phyloP scores from a whole-genome alignment of 2,797 vertebrate genomes.

The Pteropus rufus region DNA sequence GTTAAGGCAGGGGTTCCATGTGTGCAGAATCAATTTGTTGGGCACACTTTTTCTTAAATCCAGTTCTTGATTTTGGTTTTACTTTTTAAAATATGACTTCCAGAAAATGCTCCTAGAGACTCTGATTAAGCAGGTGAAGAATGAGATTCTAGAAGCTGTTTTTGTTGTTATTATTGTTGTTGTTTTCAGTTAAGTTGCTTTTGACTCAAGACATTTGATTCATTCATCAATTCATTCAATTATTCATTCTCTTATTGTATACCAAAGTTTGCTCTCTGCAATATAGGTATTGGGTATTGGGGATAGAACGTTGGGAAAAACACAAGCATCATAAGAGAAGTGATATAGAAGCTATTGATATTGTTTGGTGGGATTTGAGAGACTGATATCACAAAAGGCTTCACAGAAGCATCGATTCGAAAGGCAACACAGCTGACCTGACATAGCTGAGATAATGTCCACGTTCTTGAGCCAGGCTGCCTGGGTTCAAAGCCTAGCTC shows the following conservation, averaged over 20 bases:
- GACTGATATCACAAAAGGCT: neutral
- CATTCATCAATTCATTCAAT: neutral
- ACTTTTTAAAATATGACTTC: neutral
- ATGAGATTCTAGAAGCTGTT: neutral
- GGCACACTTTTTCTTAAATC: neutral
- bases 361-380: neutral
- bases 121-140: neutral
- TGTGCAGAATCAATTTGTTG: neutral
- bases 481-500: neutral
- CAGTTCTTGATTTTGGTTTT: neutral
- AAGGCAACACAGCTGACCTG: neutral
- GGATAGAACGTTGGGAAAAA: neutral
- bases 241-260: neutral
- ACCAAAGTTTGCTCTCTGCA: neutral
- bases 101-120: neutral
- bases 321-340: neutral
- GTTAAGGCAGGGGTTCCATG: neutral
- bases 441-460: neutral
- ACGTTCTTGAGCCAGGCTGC: neutral
- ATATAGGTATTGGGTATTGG: too few relatives aligned
- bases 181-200: neutral
- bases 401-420: neutral
- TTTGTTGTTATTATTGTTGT: neutral
- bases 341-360: neutral
- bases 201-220: neutral